Conservation (phyloP, 2,888 invertebrate species). For the Nephrotoma flavescens region DNA sequence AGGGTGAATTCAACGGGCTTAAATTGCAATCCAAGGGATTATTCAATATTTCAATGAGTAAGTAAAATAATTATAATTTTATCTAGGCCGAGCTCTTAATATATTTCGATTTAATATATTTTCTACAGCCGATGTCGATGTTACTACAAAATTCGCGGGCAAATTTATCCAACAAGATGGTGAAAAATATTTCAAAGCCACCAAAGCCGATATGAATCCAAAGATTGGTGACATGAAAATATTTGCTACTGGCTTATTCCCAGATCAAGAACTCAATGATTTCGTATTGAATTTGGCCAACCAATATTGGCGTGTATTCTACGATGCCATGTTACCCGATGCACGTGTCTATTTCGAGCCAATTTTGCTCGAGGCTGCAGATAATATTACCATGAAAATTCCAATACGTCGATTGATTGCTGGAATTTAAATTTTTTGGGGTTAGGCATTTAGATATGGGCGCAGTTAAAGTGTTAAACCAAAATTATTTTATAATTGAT, state of each 20-base stretch:
- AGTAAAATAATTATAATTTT: slow-evolving; percentile 18
- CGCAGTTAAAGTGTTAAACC: neutral
- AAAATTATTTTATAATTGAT: neutral
- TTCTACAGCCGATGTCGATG: slow-evolving; percentile 37
- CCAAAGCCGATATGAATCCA: slow-evolving; percentile 44
- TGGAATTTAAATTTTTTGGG: neutral
- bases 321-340: slow-evolving; percentile 35
- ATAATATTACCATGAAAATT: neutral
- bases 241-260: slow-evolving; percentile 41
- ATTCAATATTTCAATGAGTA: slow-evolving; percentile 45
- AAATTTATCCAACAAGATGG: slow-evolving; percentile 38
- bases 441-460: neutral
- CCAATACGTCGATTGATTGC: neutral
- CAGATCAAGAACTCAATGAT: slow-evolving; percentile 52
- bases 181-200: slow-evolving; percentile 39
- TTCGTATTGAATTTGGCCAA: slow-evolving; percentile 36
- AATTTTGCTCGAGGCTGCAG: neutral
- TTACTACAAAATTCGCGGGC: slow-evolving; percentile 42
- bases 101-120: slow-evolving; percentile 5
- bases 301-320: slow-evolving; percentile 39
- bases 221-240: slow-evolving; percentile 47
- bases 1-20: slow-evolving; percentile 44
- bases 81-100: slow-evolving; percentile 3
- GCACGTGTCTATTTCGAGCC: slow-evolving; percentile 27
- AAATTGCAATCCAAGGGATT: slow-evolving; percentile 43